A percentile compares a stretch with the other conserved stretches of the same genome.
These are phyloP conservation scores for Irena cyanogastra DNA, from an alignment of 2,113 vertebrate genomes.

Conservation along the genomic window DNA sequence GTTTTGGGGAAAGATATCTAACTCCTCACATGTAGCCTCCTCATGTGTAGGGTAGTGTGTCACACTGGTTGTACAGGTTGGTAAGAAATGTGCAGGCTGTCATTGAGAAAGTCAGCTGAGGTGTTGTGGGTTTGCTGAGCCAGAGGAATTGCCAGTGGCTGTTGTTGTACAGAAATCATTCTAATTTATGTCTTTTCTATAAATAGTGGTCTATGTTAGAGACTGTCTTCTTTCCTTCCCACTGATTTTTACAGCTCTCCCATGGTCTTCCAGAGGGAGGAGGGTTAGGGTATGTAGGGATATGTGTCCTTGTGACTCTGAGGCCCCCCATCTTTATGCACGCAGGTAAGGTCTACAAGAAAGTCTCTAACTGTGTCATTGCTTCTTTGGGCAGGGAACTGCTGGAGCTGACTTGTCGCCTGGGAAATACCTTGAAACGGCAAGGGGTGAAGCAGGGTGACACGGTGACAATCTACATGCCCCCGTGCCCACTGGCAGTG, in stretches of 20 bases:
- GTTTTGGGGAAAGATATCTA: neutral
- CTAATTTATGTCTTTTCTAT: neutral
- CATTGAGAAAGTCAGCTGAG: neutral
- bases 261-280: neutral
- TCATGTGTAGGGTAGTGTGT: neutral
- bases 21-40: neutral
- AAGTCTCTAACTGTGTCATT: neutral
- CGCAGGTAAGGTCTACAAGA: rapidly evolving
- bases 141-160: neutral
- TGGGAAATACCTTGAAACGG: slow-evolving; percentile 75
- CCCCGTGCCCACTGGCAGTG: slow-evolving; percentile 74
- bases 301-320: neutral
- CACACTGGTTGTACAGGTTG: neutral
- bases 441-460: slow-evolving; percentile 75
- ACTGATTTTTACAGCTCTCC: neutral
- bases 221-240: neutral
- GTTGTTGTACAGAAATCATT: neutral
- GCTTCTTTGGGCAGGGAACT: slow-evolving; percentile 67
- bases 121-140: neutral
- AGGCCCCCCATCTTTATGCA: neutral
- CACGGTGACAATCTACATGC: slow-evolving; percentile 82
- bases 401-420: slow-evolving; percentile 75
- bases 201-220: rapidly evolving
- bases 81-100: neutral
- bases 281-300: neutral